Conservation (phyloP, 2,797 vertebrate species). For the Anomalospiza imberbis region DNA sequence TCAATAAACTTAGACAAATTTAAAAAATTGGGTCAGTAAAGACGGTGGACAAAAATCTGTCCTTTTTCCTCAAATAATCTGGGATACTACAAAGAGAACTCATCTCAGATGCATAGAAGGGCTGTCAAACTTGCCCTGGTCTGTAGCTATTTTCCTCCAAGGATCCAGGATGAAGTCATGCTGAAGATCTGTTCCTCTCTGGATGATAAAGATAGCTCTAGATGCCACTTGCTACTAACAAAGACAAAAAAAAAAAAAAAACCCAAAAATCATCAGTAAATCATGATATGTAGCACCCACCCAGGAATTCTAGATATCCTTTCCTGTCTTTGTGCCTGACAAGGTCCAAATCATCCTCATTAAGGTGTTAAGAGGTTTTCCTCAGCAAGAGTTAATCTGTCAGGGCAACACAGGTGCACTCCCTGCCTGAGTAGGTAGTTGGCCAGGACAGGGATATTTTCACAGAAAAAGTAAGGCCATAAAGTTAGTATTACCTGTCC, state of each 20-base stretch:
- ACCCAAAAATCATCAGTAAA: background rate
- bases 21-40: background rate
- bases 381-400: background rate
- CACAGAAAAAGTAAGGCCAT: background rate
- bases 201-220: background rate
- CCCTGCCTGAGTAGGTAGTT: background rate
- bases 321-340: background rate
- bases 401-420: background rate
- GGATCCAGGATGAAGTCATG: background rate
- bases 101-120: background rate
- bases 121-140: background rate
- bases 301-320: background rate
- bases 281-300: background rate
- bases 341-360: background rate
- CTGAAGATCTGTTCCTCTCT: background rate
- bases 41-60: background rate
- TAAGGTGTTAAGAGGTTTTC: background rate
- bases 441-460: background rate
- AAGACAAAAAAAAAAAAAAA: background rate
- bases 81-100: background rate
- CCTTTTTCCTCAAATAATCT: background rate
- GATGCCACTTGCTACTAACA: background rate
- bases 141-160: background rate
- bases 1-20: background rate
- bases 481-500: background rate